phyloP scores from a whole-genome alignment of 2,113 vertebrate species.

The Toxostoma redivivum region DNA sequence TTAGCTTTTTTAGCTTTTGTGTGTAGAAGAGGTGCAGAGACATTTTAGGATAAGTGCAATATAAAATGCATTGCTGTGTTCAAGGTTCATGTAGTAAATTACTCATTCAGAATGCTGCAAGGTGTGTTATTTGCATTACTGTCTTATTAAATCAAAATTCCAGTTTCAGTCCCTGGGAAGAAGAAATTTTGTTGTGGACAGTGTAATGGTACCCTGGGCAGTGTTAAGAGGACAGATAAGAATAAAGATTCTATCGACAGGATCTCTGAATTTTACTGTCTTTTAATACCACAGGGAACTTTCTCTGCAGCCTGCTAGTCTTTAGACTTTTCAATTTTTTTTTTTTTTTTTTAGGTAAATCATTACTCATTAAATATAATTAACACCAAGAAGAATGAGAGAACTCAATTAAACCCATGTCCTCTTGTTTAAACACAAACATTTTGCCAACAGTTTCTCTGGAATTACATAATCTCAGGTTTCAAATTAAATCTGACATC shows the following conservation, averaged over 20 bases:
- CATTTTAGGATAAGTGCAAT: neutral
- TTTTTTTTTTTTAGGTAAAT: neutral
- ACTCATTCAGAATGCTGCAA: neutral
- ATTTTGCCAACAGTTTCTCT: neutral
- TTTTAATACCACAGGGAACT: neutral
- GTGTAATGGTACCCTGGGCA: neutral
- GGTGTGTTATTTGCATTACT: neutral
- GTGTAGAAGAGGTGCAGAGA: neutral
- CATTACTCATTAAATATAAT: neutral
- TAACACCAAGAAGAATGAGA: neutral
- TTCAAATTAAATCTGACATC: slow-evolving; percentile 31
- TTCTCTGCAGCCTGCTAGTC: neutral
- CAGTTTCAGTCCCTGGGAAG: neutral
- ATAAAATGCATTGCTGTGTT: neutral
- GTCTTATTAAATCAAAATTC: neutral
- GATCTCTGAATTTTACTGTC: neutral
- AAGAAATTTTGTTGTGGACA: neutral
- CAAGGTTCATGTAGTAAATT: neutral
- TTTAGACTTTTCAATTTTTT: neutral
- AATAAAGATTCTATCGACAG: neutral
- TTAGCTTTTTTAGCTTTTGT: neutral
- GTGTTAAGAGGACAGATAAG: neutral
- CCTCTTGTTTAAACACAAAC: neutral
- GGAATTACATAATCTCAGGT: neutral
- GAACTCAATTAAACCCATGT: neutral